phyloP scores from a whole-genome alignment of 2,888 invertebrate species.

The Acleris holmiana region DNA sequence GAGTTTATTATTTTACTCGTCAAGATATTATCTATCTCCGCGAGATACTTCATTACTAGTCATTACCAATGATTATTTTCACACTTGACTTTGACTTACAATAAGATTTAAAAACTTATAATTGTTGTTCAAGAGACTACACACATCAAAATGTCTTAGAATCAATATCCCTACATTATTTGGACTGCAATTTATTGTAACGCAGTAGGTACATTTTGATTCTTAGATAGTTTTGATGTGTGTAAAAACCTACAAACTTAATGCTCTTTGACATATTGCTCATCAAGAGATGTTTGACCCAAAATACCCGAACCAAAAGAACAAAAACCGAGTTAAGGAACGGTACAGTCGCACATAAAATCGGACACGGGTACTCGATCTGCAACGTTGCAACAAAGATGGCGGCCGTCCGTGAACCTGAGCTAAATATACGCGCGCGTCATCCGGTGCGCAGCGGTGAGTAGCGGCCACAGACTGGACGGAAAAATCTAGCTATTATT shows the following conservation, averaged over 20 bases:
- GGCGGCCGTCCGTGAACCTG: slow-evolving; percentile 75
- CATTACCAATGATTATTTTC: too few species aligned
- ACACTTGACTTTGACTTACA: background rate
- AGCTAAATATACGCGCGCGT: slow-evolving; percentile 77
- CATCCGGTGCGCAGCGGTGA: slow-evolving; percentile 67
- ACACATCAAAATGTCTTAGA: too few species aligned
- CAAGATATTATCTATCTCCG: background rate
- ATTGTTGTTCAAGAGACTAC: too few species aligned
- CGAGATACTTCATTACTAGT: too few species aligned
- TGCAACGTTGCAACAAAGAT: slow-evolving; percentile 62
- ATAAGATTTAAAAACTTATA: too few species aligned
- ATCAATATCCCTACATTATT: too few species aligned
- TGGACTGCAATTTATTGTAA: too few species aligned
- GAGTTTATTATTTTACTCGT: background rate
- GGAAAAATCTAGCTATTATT: background rate
- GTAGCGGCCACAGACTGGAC: background rate
- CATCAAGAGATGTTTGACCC: background rate
- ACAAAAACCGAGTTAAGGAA: background rate
- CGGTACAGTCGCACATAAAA: slow-evolving; percentile 8
- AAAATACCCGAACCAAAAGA: too few species aligned
- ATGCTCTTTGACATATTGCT: too few species aligned
- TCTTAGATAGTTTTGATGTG: too few species aligned
- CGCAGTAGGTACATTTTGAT: too few species aligned
- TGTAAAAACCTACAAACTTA: too few species aligned
- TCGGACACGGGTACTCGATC: slow-evolving; percentile 37